Percentiles rank a stretch among this genome's conserved stretches.
phyloP scores from a whole-genome alignment of 2,797 vertebrate genomes.

The Tadarida brasiliensis region DNA sequence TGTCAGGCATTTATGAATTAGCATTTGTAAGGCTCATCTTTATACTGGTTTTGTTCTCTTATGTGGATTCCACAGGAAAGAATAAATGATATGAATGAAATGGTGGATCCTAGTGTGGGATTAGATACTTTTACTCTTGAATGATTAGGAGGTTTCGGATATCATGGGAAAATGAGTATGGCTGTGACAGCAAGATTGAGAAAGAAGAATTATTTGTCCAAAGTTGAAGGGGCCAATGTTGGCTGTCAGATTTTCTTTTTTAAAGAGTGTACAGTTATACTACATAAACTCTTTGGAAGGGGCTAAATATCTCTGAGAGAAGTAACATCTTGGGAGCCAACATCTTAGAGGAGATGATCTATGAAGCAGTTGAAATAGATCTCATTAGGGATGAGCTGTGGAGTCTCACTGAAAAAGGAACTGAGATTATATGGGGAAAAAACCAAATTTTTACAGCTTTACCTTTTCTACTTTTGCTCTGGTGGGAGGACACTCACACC shows the following conservation, averaged over 20 bases:
- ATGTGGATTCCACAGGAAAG: background rate
- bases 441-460: background rate
- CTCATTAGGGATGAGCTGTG: background rate
- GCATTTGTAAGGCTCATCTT: conserved; percentile 25
- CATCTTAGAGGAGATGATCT: background rate
- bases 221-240: background rate
- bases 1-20: background rate
- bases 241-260: background rate
- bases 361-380: background rate
- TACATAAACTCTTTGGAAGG: background rate
- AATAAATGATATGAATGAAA: conserved; percentile 35
- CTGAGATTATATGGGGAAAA: background rate
- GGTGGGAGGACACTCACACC: background rate
- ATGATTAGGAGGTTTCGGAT: background rate
- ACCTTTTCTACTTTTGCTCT: background rate
- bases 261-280: background rate
- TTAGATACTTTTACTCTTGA: background rate
- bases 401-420: background rate
- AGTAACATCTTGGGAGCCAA: background rate
- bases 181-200: background rate
- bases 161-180: background rate
- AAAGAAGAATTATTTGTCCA: conserved; percentile 9
- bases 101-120: background rate
- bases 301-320: background rate
- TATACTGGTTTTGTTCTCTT: background rate